Base-by-base conservation (phyloP, 35 echinoderm and acorn worm genomes). In the Diadema setosum region DNA sequence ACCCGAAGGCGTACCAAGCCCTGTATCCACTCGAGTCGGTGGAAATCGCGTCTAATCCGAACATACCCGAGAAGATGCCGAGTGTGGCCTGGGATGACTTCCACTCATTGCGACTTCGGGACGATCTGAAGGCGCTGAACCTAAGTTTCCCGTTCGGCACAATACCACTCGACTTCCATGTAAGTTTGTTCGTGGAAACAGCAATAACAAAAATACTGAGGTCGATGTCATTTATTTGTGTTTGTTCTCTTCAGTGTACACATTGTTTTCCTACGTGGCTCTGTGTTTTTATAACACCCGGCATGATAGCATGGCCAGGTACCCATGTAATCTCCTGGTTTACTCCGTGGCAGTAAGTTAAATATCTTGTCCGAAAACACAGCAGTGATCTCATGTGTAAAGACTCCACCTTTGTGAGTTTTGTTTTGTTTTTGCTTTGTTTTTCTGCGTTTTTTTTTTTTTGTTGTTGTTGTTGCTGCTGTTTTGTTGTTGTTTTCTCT, bases 121-220 rank as follows among this genome's bases (percentile, higher is more conserved):
- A 88, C 21, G 96, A 98, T 56, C 87, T 94, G 14, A 41, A 40
- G 15, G 70, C 84, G 8, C 64, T 94, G n/a, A 91, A 98, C 44
- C 26, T 98, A n/a, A 81, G 84, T 34, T 94, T 94, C 75, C 96
- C 96, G 18, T 94, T 89, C 58, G 96, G 92, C 5, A 89, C 92
- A 3, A 64, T 98, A 17, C 92, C 87, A 9, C 42, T 84, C 16
- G 40, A 88, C 7, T 97, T 94, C 43, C 91, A 94, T 93, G 95
- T 97, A 86, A 97, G 85, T 82, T 63, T 67, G 37, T 7, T 30
- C 4, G 6, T 5, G 27, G 36, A 20, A 32, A 20, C 3, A 65
- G 29, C 18, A 6, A 7, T 30, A 1, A 9, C 3, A 32, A 7
- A 4, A 5, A 32, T 65, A n/a, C 36, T 23, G 25, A 34, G 14